Base-by-base conservation (phyloP, 2,113 vertebrate genomes). In the Cyprinodon tularosa region DNA sequence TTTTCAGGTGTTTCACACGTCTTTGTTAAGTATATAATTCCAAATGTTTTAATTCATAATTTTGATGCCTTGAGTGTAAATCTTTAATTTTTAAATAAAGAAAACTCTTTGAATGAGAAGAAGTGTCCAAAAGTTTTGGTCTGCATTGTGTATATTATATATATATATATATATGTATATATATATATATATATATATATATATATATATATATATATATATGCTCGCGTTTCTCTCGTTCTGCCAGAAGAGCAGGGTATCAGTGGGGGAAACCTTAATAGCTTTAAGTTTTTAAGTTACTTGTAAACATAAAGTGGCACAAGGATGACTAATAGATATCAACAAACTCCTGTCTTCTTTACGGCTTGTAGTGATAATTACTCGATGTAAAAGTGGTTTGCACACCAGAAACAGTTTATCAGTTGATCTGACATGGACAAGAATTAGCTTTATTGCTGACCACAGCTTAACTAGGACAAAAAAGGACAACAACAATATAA, bases 361-460 rank as follows among this genome's bases (percentile, higher is more conserved):
- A 3, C 45, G 64, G 12, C 0, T 22, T 45, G 45, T 1, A 20
- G 57, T 63, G 71, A 40, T 4, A 36, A 78, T 62, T 29, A 13
- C 6, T 1, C 5, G n/a, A 4, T 3, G 11, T 15, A 4, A 22
- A 14, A 14, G 10, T n/a, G 17, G 45, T 15, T 61, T 57, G 22
- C 50, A 65, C 63, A 37, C 75, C 67, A 84, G 62, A 67, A 44
- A 50, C n/a, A 44, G 71, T 70, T 86, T 68, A 60, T 77, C 76
- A 76, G 69, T 64, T 77, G 68, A 77, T 85, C 85, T 81, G 82
- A 85, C 57, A 72, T 0, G 10, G 78, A 78, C 62, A 83, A 84
- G 84, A 86, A 84, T 88, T 81, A 84, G 67, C 72, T 68, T 13
- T 74, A 77, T 59, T 74, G 83, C 84, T 82, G 79, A 90, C 77